Evolutionary conservation across 2,113 vertebrate species (phyloP).

Genomic region (Otocyon megalotis): DNA sequence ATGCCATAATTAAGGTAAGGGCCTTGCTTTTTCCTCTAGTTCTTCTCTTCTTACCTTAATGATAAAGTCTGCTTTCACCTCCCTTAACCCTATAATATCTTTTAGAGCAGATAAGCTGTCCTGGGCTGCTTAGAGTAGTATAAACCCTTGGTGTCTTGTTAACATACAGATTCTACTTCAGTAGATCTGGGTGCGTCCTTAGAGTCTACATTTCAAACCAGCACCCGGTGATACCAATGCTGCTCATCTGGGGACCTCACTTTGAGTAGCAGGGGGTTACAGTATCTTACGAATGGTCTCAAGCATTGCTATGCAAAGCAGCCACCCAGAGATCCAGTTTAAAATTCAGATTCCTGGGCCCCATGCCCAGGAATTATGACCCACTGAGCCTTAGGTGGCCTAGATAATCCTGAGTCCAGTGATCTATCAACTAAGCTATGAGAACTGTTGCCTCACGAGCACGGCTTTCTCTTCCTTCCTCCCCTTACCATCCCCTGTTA

Average conservation of each 20-base stretch:
- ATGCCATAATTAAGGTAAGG: not conserved
- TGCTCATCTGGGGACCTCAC: not conserved
- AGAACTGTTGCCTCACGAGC: not conserved
- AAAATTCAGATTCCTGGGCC: not conserved
- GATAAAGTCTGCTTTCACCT: not conserved
- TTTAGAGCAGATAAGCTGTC: not conserved
- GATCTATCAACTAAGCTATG: not conserved
- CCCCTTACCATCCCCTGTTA: accelerated
- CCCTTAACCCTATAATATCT: not conserved
- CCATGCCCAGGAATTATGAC: not conserved
- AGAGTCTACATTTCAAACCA: not conserved
- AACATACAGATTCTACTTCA: not conserved
- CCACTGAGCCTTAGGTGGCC: not conserved
- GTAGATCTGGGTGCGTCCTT: no score
- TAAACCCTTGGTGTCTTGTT: not conserved
- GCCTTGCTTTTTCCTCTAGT: not conserved
- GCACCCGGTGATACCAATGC: no score
- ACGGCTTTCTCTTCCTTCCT: not conserved
- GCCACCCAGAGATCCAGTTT: not conserved
- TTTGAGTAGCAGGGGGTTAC: not conserved
- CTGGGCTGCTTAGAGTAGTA: not conserved
- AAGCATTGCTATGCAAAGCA: not conserved
- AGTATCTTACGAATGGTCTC: not conserved
- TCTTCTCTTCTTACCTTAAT: not conserved
- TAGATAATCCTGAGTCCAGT: not conserved